These are phyloP conservation scores for Drosophila borborema DNA, from an alignment of 2,888 invertebrate genomes.

Conservation along the genomic window DNA sequence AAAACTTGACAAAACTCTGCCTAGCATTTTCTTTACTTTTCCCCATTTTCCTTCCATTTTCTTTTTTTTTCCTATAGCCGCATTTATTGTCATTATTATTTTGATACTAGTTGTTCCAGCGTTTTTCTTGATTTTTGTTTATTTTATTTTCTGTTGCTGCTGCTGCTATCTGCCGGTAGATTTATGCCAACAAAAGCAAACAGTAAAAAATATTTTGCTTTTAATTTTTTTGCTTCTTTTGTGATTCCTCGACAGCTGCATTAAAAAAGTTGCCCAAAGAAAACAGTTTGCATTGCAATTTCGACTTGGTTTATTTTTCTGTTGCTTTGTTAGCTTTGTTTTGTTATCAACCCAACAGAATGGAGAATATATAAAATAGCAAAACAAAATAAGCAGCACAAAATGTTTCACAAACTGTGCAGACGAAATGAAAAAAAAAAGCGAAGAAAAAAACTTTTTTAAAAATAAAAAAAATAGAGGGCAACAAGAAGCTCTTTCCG, in stretches of 20 bases:
- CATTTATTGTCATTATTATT: slow-evolving; percentile 80
- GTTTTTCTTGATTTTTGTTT: slow-evolving; percentile 30
- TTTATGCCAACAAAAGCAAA: slow-evolving; percentile 76
- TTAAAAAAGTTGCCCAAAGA: slow-evolving; percentile 71
- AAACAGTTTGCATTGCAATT: slow-evolving; percentile 79
- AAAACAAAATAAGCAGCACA: slow-evolving; percentile 49
- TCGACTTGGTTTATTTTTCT: slow-evolving; percentile 63
- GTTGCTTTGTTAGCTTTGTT: slow-evolving; percentile 63
- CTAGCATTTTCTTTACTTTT: slow-evolving; percentile 28
- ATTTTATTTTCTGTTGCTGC: slow-evolving; percentile 15
- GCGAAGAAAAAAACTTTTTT: not conserved
- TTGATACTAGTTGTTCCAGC: slow-evolving; percentile 53
- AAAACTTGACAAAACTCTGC: slow-evolving; percentile 39
- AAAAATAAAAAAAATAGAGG: slow-evolving; percentile 19
- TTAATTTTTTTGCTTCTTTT: slow-evolving; percentile 33
- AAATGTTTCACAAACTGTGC: slow-evolving; percentile 54
- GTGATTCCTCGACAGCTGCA: slow-evolving; percentile 59
- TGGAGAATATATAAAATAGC: slow-evolving; percentile 39
- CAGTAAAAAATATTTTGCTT: slow-evolving; percentile 56
- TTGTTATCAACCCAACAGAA: slow-evolving; percentile 66
- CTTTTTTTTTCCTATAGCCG: slow-evolving; percentile 40
- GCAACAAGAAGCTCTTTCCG: slow-evolving; percentile 65
- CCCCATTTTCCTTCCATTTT: not conserved
- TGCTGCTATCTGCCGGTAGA: slow-evolving; percentile 62
- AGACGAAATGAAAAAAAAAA: slow-evolving; percentile 36